Conservation (phyloP, 2,113 vertebrate genomes). For the Pagrus major region DNA sequence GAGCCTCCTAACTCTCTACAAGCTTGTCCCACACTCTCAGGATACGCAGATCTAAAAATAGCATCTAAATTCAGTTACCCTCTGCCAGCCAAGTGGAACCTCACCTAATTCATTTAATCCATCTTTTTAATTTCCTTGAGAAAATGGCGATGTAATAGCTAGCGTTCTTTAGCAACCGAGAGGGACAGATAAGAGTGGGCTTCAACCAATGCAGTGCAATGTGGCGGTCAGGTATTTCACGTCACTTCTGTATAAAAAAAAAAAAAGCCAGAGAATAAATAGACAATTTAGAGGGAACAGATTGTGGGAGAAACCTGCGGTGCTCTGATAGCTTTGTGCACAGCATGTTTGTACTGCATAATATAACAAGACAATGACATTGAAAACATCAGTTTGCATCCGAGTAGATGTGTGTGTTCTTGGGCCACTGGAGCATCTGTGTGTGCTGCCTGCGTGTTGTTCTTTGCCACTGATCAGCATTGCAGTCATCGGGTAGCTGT, state of each 20-base stretch:
- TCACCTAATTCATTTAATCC: constrained; percentile 67
- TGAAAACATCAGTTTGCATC: neutral
- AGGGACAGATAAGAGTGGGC: constrained; percentile 3
- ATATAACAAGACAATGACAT: constrained; percentile 2
- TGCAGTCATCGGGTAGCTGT: constrained; percentile 44
- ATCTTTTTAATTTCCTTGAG: constrained; percentile 64
- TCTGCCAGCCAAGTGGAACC: constrained; percentile 61
- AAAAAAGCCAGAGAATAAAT: neutral
- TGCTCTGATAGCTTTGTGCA: constrained; percentile 20
- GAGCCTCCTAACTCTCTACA: constrained; percentile 54
- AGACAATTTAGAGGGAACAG: neutral
- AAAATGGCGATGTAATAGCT: constrained; percentile 47
- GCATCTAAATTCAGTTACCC: constrained; percentile 60
- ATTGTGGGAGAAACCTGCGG: constrained; percentile 6
- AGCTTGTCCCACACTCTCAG: constrained; percentile 50
- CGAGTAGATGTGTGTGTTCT: neutral
- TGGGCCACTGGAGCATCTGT: neutral
- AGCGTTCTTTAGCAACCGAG: constrained; percentile 6
- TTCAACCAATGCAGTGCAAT: neutral
- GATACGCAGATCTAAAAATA: constrained; percentile 71
- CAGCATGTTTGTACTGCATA: constrained; percentile 4
- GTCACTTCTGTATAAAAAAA: neutral
- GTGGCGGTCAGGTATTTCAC: neutral
- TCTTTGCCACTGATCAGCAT: constrained; percentile 37
- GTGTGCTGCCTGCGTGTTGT: constrained; percentile 7